Evolutionary conservation across 2,888 invertebrate genomes (phyloP).

Genomic region (Acanthosoma haemorrhoidale): DNA sequence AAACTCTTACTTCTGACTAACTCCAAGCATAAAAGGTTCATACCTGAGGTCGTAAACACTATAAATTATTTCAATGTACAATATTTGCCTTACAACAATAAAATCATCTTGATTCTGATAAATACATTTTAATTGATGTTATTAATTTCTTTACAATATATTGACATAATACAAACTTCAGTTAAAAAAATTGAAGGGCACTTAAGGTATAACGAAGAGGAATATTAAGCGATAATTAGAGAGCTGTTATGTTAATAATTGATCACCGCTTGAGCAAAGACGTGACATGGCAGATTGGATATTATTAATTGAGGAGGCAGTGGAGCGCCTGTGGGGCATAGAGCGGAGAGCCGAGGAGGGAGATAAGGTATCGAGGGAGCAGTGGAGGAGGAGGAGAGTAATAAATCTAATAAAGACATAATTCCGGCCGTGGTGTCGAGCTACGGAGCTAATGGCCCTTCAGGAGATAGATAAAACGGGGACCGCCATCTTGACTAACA

Average conservation of each 20-base stretch:
- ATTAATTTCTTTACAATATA: too few relatives aligned
- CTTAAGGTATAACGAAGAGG: too few relatives aligned
- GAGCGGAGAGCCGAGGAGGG: conserved; percentile 3
- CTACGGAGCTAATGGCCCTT: conserved; percentile 26
- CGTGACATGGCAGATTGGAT: conserved; percentile 3
- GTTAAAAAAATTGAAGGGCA: too few relatives aligned
- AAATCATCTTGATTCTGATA: too few relatives aligned
- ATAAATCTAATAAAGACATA: conserved; percentile 36
- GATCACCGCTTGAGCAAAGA: conserved; percentile 1
- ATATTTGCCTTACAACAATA: too few relatives aligned
- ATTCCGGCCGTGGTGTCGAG: conserved; percentile 16
- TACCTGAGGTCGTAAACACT: too few relatives aligned
- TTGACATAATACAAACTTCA: too few relatives aligned
- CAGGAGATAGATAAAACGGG: conserved; percentile 12
- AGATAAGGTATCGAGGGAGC: conserved; percentile 20
- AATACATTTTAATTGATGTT: too few relatives aligned
- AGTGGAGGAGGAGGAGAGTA: background rate
- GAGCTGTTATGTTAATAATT: background rate
- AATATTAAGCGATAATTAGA: background rate
- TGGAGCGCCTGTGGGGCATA: background rate
- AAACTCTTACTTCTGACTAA: too few relatives aligned
- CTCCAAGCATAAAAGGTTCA: too few relatives aligned
- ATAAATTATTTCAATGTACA: too few relatives aligned
- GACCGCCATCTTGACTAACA: conserved; percentile 30
- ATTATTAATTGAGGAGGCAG: conserved; percentile 10